Evolutionary conservation across 2,113 vertebrate genomes (phyloP).

Genomic region (Trogon surrucura): DNA sequence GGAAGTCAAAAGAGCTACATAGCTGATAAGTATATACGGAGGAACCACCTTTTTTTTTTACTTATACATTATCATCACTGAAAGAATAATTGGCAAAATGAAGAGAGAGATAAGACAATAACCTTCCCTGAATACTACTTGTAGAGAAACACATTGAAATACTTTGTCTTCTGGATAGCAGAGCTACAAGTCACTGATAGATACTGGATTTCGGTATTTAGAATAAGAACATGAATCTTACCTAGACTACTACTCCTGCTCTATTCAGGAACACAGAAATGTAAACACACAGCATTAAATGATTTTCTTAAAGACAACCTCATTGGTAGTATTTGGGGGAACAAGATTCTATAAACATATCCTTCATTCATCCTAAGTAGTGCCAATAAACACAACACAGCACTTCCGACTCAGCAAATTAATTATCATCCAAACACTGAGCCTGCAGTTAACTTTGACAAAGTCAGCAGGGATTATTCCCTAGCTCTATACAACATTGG

Average conservation of each 20-base stretch:
- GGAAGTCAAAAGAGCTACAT: neutral
- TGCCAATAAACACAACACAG: neutral
- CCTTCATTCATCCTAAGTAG: neutral
- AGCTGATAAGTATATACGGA: neutral
- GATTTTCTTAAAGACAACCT: neutral
- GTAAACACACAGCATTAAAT: neutral
- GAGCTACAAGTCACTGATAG: neutral
- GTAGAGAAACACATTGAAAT: neutral
- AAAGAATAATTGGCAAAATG: neutral
- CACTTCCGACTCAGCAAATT: neutral
- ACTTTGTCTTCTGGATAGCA: neutral
- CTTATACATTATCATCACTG: neutral
- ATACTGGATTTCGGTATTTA: neutral
- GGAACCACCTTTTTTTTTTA: neutral
- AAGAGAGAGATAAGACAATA: neutral
- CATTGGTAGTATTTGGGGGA: neutral
- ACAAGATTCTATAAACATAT: neutral
- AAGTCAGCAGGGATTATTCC: neutral
- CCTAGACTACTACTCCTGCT: neutral
- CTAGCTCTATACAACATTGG: neutral
- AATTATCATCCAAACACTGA: neutral
- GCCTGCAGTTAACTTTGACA: neutral
- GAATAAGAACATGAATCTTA: neutral
- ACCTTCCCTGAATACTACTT: neutral
- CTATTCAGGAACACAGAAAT: neutral